A percentile compares a stretch with the other conserved stretches of the same genome.
phyloP scores from a whole-genome alignment of 2,113 vertebrate genomes.

The Amphiprion percula region DNA sequence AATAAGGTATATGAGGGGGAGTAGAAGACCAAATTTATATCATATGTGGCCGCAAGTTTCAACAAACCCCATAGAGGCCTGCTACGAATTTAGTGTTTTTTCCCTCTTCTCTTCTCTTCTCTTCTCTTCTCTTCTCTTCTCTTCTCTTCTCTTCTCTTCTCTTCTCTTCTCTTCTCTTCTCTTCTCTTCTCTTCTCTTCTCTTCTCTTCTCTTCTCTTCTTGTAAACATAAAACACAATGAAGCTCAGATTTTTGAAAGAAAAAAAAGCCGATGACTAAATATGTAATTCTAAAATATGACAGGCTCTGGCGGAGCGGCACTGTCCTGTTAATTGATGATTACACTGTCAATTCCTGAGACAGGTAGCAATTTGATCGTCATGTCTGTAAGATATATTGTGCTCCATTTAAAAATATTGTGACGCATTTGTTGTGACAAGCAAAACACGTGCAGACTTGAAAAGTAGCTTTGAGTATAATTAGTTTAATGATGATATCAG shows the following conservation, averaged over 20 bases:
- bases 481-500: too few species aligned
- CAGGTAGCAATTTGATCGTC: too few species aligned
- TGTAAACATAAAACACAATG: too few species aligned
- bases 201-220: background rate
- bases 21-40: slow-evolving; percentile 62
- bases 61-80: slow-evolving; percentile 32
- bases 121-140: background rate
- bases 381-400: too few species aligned
- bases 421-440: background rate
- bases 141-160: background rate
- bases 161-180: too few species aligned
- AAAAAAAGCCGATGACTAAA: too few species aligned
- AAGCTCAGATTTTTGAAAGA: too few species aligned
- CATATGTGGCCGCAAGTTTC: slow-evolving; percentile 59
- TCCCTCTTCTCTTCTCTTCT: too few species aligned
- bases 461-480: background rate
- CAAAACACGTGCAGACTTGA: background rate
- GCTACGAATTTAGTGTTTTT: too few species aligned
- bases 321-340: background rate
- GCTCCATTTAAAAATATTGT: background rate
- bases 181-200: background rate
- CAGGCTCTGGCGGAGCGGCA: too few species aligned
- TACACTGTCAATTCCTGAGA: background rate
- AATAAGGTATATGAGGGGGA: slow-evolving; percentile 35
- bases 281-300: background rate